Evolutionary conservation across 2,113 vertebrate genomes (phyloP), one percentile per base, ranked within the genome.

Genomic region (Anser brachyrhynchus): DNA sequence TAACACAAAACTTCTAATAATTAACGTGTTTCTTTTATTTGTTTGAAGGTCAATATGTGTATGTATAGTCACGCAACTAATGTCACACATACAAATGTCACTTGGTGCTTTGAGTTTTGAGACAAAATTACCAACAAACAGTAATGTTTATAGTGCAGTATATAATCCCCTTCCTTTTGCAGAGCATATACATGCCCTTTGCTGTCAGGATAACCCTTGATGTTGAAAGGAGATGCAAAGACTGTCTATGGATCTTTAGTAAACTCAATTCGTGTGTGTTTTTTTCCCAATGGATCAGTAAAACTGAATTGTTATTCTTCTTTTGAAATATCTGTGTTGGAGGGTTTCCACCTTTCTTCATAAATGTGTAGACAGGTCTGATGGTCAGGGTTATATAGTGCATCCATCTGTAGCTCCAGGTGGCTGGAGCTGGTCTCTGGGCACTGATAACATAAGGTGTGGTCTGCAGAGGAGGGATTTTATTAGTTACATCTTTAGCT

Each of bases 401-500:
- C 94, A 84, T 80, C 95, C 96, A 97, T 95, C 95, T 97, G 96
- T 73, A 86, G 72, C 92, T 95, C 96, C 97, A 94, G 94, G 96
- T 96, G 95, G 92, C 91, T 96, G 89, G 92, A 81, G 91, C 77
- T 96, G 80, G 65, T 96, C 97, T 95, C 93, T 72, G 71, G 94
- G 67, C 41, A 91, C 94, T 92, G 93, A 79, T 94, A 96, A 92
- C 95, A 87, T 41, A 78, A 97, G 97, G 97, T 97, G 97, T 96
- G 96, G 97, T 97, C 97, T 92, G 37, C 54, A 96, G 72, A 81
- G 66, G 31, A 85, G 65, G 2, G 29, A 74, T 95, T 93, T 95
- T 93, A 97, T 97, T 93, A 85, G 83, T 91, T 90, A 96, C 95
- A 96, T 97, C 95, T 97, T 96, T 96, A 92, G 89, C 83, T 96